phyloP scores from a whole-genome alignment of 2,113 vertebrate genomes.

The Seriola aureovittata region DNA sequence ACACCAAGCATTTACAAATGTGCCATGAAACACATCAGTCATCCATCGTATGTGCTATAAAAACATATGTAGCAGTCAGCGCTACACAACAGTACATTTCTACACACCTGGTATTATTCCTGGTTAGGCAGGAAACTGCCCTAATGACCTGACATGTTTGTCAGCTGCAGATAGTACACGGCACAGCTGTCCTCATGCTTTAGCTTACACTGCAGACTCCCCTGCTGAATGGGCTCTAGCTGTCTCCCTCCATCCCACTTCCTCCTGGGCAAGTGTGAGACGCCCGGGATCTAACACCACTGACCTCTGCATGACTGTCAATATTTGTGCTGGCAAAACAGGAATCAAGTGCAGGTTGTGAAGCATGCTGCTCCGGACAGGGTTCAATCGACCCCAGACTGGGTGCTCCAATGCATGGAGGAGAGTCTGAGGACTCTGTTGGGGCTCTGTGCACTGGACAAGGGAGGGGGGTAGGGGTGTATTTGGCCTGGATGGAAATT shows the following conservation, averaged over 20 bases:
- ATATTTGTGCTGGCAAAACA: neutral
- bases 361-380: neutral
- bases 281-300: neutral
- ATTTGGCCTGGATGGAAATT: conserved; percentile 36
- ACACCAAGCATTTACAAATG: neutral
- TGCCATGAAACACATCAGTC: neutral
- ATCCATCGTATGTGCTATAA: neutral
- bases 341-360: neutral
- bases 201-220: conserved; percentile 57
- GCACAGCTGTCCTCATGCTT: conserved; percentile 55
- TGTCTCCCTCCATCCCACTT: conserved; percentile 27
- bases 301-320: conserved; percentile 22
- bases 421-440: neutral
- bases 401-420: neutral
- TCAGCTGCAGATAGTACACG: conserved; percentile 36
- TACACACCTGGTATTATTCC: conserved; percentile 7
- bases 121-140: conserved; percentile 55
- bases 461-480: too few relatives aligned
- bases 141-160: conserved; percentile 61
- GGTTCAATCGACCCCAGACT: neutral
- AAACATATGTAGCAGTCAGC: neutral
- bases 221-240: conserved; percentile 35
- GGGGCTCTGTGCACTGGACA: neutral
- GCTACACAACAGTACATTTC: neutral
- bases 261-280: conserved; percentile 6